Percentiles rank a stretch among this genome's conserved stretches.
Evolutionary conservation across 2,113 vertebrate genomes (phyloP).

Genomic region (Columbina picui): DNA sequence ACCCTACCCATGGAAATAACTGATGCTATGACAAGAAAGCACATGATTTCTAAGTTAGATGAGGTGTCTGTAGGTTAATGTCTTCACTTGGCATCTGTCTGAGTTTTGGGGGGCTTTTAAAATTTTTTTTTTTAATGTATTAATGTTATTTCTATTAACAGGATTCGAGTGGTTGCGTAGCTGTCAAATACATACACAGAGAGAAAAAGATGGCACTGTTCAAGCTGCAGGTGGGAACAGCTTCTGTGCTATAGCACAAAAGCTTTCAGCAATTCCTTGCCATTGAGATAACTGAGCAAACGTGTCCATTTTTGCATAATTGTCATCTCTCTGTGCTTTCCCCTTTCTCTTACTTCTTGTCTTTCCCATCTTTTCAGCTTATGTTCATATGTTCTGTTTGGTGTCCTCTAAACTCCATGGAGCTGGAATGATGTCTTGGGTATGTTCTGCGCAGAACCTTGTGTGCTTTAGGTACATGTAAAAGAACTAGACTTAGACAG

Average conservation of each 20-base stretch:
- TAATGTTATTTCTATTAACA: not conserved
- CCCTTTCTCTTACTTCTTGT: not conserved
- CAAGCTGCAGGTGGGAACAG: not conserved
- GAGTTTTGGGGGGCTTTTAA: not conserved
- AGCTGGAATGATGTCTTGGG: not conserved
- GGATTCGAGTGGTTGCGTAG: not conserved
- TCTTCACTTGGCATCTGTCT: not conserved
- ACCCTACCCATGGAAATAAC: not conserved
- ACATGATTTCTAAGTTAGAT: not conserved
- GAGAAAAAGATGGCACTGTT: rapidly evolving
- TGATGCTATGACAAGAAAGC: not conserved
- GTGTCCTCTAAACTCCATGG: not conserved
- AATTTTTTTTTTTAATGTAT: not conserved
- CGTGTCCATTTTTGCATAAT: not conserved
- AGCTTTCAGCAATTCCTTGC: not conserved
- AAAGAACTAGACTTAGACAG: not conserved
- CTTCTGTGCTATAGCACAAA: not conserved
- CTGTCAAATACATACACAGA: not conserved
- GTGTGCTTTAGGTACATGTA: not conserved
- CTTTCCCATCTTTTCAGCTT: not conserved
- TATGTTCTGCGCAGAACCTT: not conserved
- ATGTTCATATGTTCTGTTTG: not conserved
- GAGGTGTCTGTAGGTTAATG: not conserved
- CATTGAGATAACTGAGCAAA: not conserved
- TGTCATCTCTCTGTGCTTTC: not conserved